Percentiles rank a stretch among this genome's conserved stretches.
Conservation (phyloP, 1,140 invertebrate genomes). For the Yoshiicerus persimilis region DNA sequence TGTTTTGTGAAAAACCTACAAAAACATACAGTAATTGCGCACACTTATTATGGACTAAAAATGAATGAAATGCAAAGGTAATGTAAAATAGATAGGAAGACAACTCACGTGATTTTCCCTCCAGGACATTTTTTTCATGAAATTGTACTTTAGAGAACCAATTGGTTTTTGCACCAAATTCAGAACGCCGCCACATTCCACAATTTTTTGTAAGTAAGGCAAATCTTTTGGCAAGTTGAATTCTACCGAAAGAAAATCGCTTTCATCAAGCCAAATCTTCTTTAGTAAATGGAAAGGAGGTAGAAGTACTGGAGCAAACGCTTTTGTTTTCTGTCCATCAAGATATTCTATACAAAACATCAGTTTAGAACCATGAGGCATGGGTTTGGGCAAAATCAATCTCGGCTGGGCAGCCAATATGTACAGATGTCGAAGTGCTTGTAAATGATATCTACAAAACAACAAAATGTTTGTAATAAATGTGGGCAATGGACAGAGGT, state of each 20-base stretch:
- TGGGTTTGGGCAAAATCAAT: slow-evolving; percentile 69
- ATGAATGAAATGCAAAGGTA: background rate
- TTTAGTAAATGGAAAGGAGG: slow-evolving; percentile 45
- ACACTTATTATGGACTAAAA: no score
- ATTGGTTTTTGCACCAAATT: slow-evolving; percentile 42
- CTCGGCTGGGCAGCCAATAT: slow-evolving; percentile 88
- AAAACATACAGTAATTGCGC: no score
- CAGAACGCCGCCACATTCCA: slow-evolving; percentile 34
- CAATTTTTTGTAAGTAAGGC: slow-evolving; percentile 38
- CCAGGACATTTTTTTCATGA: slow-evolving; percentile 42
- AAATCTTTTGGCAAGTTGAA: slow-evolving; percentile 41
- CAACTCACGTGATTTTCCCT: slow-evolving; percentile 37
- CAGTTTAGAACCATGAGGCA: slow-evolving; percentile 39
- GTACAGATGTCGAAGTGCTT: slow-evolving; percentile 93
- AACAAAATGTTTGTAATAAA: slow-evolving; percentile 28
- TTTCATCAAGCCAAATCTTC: slow-evolving; percentile 23
- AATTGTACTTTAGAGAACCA: slow-evolving; percentile 17
- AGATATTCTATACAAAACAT: slow-evolving; percentile 43
- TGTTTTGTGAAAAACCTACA: slow-evolving; percentile 34
- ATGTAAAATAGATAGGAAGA: no score
- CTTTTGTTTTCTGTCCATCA: slow-evolving; percentile 31
- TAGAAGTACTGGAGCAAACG: slow-evolving; percentile 37
- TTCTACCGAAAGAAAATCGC: slow-evolving; percentile 25
- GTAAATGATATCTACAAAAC: slow-evolving; percentile 78
- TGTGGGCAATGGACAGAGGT: no score